phyloP scores from a whole-genome alignment of 2,888 invertebrate species.

The Nemapogon koenigi region DNA sequence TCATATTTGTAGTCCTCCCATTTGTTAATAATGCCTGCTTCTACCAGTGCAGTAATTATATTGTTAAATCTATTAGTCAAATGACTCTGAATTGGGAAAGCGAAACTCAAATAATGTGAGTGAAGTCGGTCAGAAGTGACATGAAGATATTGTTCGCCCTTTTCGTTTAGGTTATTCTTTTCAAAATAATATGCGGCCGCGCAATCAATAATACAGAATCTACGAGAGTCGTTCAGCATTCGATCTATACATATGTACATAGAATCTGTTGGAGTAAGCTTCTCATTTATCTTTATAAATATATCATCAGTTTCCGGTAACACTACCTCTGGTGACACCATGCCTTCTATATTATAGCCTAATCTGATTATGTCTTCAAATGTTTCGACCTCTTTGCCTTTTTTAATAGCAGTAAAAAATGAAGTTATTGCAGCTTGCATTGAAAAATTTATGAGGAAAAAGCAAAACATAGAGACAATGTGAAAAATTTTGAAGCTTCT shows the following conservation, averaged over 20 bases:
- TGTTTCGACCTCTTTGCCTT: conserved; percentile 47
- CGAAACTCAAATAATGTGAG: conserved; percentile 38
- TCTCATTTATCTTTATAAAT: conserved; percentile 36
- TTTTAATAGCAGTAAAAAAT: conserved; percentile 42
- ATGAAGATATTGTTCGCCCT: conserved; percentile 48
- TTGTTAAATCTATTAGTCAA: conserved; percentile 33
- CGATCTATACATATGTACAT: conserved; percentile 32
- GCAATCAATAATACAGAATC: conserved; percentile 51
- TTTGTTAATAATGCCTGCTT: conserved; percentile 48
- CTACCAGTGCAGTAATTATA: conserved; percentile 33
- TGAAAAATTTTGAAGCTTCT: conserved; percentile 38
- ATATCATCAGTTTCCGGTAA: conserved; percentile 42
- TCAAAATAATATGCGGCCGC: conserved; percentile 37
- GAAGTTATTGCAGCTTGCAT: conserved; percentile 51
- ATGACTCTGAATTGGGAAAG: conserved; percentile 37
- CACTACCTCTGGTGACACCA: conserved; percentile 46
- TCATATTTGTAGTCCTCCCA: conserved; percentile 48
- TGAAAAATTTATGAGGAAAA: conserved; percentile 45
- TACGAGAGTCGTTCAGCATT: conserved; percentile 32
- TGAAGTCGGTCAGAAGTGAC: conserved; percentile 45
- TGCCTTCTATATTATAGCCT: conserved; percentile 43
- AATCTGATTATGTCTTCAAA: conserved; percentile 48
- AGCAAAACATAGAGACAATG: conserved; percentile 41
- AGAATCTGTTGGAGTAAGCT: conserved; percentile 28
- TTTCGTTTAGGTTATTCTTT: conserved; percentile 35